These are phyloP conservation scores for Rhineura floridana DNA, from an alignment of 2,113 vertebrate genomes.

Conservation along the genomic window DNA sequence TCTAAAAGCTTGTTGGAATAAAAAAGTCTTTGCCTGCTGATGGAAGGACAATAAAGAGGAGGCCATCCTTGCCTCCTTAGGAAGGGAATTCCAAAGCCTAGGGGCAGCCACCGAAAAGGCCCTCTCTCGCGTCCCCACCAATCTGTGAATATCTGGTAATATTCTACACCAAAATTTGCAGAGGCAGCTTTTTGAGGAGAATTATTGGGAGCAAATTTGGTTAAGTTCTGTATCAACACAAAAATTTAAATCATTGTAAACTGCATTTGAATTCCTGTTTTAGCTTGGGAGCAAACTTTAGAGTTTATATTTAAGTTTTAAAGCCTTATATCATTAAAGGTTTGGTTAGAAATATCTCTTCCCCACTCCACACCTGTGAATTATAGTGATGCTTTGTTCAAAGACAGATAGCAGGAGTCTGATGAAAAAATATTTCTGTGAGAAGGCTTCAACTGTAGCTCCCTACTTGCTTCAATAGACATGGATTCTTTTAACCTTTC, in stretches of 20 bases:
- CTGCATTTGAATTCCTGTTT: not conserved
- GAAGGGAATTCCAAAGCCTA: too few species aligned
- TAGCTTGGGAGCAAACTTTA: not conserved
- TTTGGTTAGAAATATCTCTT: not conserved
- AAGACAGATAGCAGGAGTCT: not conserved
- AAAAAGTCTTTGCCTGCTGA: too few species aligned
- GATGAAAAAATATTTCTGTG: conserved; percentile 9
- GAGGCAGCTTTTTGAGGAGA: not conserved
- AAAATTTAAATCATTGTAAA: not conserved
- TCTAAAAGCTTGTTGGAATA: too few species aligned
- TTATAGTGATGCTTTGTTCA: not conserved
- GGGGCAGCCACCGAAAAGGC: too few species aligned
- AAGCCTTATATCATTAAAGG: not conserved
- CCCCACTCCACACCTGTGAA: not conserved
- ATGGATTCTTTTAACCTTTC: not conserved
- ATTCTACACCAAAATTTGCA: not conserved
- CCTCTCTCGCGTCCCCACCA: too few species aligned
- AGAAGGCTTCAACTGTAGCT: not conserved
- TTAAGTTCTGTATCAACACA: not conserved
- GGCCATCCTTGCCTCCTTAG: too few species aligned
- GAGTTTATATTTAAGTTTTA: not conserved
- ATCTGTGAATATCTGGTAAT: not conserved
- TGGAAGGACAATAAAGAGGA: too few species aligned
- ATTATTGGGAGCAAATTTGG: not conserved
- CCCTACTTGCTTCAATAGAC: not conserved